Evolutionary conservation across 2,113 vertebrate species (phyloP), one percentile per base, ranked within the genome.

Genomic region (Philantomba maxwellii): DNA sequence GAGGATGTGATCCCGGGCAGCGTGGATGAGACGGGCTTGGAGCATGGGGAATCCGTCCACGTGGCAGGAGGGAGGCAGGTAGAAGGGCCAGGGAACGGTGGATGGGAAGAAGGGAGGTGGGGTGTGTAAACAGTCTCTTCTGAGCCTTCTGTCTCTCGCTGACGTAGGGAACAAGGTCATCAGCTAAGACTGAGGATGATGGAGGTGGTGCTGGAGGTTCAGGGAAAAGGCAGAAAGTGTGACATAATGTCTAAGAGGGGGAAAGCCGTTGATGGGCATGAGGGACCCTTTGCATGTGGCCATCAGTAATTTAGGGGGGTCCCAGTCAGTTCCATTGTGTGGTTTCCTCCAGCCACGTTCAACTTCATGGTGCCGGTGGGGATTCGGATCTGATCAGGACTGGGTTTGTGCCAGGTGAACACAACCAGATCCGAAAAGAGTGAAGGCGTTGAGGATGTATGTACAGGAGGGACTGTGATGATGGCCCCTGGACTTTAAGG

Each of bases 301-400:
- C 16, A 0, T 21, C 39, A 21, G 21, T 15, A 6, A 58, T 45
- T 64, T 11, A n/a, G 19, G 39, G 57, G 1, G 2, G 8, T 4
- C 73, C 58, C 2, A 9, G 28, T 25, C 2, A 14, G 64, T 28
- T 13, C 15, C 0, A 1, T 1, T n/a, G 8, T 33, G n/a, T n/a
- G 47, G 21, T n/a, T 53, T 33, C 60, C 53, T 33, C 53, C 5
- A 13, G 23, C 85, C 14, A 0, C 2, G 0, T 47, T 57, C 49
- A 26, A 30, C 21, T 26, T 28, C 26, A 11, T 3, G 47, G 33
- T 43, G 3, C 1, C 0, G 5, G 21, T 11, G 36, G 36, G 28
- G 7, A 36, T 19, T 14, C 28, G 3, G 55, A n/a, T 16, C 21
- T 87, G 49, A 30, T 7, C 6, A 21, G 33, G 25, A 30, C 28